A percentile compares a stretch with the other conserved stretches of the same genome.
These are phyloP conservation scores for Alethe diademata DNA, from an alignment of 2,113 vertebrate species.

Conservation along the genomic window DNA sequence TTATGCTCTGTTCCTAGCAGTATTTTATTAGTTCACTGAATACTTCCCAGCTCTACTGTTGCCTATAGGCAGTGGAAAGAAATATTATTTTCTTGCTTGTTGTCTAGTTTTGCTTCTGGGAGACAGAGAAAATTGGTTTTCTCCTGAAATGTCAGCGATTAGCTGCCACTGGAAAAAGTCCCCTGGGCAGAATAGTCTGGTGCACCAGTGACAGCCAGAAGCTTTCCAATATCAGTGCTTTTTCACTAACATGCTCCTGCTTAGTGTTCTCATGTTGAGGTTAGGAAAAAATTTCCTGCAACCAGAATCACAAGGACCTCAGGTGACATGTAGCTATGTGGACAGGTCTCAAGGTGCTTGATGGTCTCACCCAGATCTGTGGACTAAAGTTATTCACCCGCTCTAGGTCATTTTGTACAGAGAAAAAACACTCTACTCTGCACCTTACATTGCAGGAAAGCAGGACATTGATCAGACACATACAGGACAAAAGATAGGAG, in stretches of 20 bases:
- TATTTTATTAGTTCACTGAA: constrained; percentile 2
- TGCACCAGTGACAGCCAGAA: neutral
- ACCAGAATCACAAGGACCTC: neutral
- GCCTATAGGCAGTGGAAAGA: neutral
- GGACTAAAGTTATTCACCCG: neutral
- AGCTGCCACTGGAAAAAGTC: neutral
- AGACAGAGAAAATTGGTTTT: constrained; percentile 9
- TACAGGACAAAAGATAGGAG: neutral
- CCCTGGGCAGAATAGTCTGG: neutral
- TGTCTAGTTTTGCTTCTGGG: neutral
- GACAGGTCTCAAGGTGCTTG: neutral
- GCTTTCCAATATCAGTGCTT: neutral
- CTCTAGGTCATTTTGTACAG: neutral
- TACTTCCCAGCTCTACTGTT: neutral
- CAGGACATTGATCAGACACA: neutral
- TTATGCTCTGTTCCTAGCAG: neutral
- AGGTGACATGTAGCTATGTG: neutral
- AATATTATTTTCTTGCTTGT: neutral
- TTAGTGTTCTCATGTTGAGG: neutral
- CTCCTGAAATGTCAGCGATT: neutral
- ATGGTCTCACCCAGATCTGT: neutral
- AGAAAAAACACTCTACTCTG: neutral
- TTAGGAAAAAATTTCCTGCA: neutral
- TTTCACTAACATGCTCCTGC: neutral
- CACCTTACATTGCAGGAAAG: neutral